A percentile compares a stretch with the other conserved stretches of the same genome.
phyloP scores from a whole-genome alignment of 2,888 invertebrate species.

The Trichogramma dendrolimi region DNA sequence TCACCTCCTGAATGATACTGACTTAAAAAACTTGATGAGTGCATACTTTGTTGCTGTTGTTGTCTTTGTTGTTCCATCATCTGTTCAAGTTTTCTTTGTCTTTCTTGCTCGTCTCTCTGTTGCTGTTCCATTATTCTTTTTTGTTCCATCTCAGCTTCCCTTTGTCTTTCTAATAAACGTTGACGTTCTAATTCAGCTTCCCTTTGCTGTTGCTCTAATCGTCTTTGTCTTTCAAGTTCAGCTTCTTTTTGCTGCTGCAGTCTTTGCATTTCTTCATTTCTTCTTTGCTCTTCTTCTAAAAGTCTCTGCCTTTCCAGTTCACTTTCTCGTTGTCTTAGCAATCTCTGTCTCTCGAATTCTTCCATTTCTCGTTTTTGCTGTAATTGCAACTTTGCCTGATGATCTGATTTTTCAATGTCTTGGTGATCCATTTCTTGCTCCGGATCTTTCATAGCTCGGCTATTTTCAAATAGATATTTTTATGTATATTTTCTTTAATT shows the following conservation, averaged over 20 bases:
- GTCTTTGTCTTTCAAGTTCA: constrained; percentile 30
- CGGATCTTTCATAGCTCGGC: too few relatives aligned
- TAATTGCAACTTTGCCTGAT: constrained; percentile 13
- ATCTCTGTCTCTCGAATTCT: constrained; percentile 23
- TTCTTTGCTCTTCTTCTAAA: constrained; percentile 33
- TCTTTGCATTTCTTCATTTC: constrained; percentile 19
- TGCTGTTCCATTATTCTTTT: constrained; percentile 35
- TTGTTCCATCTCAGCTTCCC: constrained; percentile 34
- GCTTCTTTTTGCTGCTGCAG: constrained; percentile 34
- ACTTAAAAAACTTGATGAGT: constrained; percentile 41
- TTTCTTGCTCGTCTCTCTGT: constrained; percentile 28
- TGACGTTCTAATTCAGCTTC: constrained; percentile 34
- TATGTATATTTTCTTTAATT: too few relatives aligned
- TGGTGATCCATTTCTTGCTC: constrained; percentile 14
- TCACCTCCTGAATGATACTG: constrained; percentile 41
- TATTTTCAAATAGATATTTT: too few relatives aligned
- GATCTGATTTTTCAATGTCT: constrained; percentile 20
- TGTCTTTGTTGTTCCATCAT: constrained; percentile 23
- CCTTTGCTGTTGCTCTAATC: constrained; percentile 25
- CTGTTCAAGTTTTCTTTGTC: constrained; percentile 32
- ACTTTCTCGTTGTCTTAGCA: constrained; percentile 33
- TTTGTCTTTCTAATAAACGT: constrained; percentile 35
- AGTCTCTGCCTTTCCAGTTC: constrained; percentile 37
- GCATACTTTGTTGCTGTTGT: constrained; percentile 40
- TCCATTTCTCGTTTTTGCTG: constrained; percentile 16